Evolutionary conservation across 1,140 invertebrate species (phyloP).

Genomic region (Drosophila nigromelanica): DNA sequence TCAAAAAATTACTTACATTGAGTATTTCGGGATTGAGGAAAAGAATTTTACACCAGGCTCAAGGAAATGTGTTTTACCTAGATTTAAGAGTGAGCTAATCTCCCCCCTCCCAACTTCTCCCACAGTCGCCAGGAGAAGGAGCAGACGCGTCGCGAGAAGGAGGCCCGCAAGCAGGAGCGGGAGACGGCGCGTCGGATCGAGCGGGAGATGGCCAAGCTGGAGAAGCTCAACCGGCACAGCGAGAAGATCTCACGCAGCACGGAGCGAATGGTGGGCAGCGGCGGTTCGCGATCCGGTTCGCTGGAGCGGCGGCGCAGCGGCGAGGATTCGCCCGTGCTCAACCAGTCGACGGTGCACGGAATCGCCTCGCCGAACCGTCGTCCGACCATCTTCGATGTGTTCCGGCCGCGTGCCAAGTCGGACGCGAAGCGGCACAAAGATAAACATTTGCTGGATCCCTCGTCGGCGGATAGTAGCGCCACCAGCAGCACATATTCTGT

Average conservation of each 20-base stretch:
- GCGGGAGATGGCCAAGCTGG: constrained; percentile 79
- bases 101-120: too few species aligned
- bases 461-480: constrained; percentile 82
- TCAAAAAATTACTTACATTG: too few species aligned
- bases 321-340: constrained; percentile 84
- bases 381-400: constrained; percentile 92
- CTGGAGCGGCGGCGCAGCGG: constrained; percentile 86
- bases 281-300: constrained; percentile 73
- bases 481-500: constrained; percentile 81
- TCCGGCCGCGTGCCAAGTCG: constrained; percentile 91
- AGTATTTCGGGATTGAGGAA: too few species aligned
- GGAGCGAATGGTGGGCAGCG: constrained; percentile 71
- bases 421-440: constrained; percentile 88
- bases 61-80: too few species aligned
- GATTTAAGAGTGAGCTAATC: neutral
- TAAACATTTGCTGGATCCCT: constrained; percentile 64
- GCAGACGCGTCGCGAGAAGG: constrained; percentile 76
- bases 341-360: constrained; percentile 84
- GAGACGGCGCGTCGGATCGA: constrained; percentile 76
- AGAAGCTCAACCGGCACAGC: constrained; percentile 80
- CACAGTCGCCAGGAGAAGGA: constrained; percentile 78
- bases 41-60: too few species aligned
- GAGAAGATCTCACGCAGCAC: constrained; percentile 83
- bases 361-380: constrained; percentile 89
- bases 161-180: constrained; percentile 78